phyloP scores from a whole-genome alignment of 2,888 invertebrate species.

The Harpagoxenus sublaevis region DNA sequence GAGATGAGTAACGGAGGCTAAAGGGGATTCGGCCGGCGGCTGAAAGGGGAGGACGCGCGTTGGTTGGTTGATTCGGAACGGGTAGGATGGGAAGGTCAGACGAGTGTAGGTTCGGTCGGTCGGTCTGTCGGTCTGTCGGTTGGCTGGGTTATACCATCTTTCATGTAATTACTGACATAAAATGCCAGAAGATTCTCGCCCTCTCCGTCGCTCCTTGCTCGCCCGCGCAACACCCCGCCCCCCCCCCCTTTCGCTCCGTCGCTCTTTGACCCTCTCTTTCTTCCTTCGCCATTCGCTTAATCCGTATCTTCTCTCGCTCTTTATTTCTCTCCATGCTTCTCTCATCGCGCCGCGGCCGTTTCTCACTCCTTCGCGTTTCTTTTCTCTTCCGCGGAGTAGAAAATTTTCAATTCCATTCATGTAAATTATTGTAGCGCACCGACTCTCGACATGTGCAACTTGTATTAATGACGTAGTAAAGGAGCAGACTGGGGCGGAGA shows the following conservation, averaged over 20 bases:
- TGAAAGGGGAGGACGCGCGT: conserved; percentile 77
- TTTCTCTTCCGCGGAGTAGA: conserved; percentile 85
- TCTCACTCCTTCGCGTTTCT: conserved; percentile 79
- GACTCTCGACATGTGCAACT: conserved; percentile 86
- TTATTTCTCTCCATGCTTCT: conserved; percentile 25
- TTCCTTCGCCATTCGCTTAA: conserved; percentile 44
- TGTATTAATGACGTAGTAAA: conserved; percentile 86
- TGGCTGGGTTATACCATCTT: conserved; percentile 81
- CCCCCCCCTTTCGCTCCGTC: conserved; percentile 54
- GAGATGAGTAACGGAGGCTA: conserved; percentile 69
- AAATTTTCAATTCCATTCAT: conserved; percentile 86
- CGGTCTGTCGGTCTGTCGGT: conserved; percentile 74
- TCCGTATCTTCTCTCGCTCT: conserved; percentile 37
- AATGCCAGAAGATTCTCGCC: conserved; percentile 82
- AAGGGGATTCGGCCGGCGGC: conserved; percentile 65
- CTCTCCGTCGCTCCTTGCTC: conserved; percentile 67
- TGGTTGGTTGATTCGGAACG: conserved; percentile 70
- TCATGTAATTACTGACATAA: conserved; percentile 85
- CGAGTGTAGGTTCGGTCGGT: conserved; percentile 70
- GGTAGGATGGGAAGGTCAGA: conserved; percentile 61
- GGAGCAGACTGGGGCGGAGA: conserved; percentile 85
- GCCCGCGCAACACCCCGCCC: conserved; percentile 11
- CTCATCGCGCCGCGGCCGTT: conserved; percentile 55
- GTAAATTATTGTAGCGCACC: conserved; percentile 86
- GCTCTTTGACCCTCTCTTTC: conserved; percentile 62